Evolutionary conservation across 2,113 vertebrate species (phyloP).

Genomic region (Scalopus aquaticus): DNA sequence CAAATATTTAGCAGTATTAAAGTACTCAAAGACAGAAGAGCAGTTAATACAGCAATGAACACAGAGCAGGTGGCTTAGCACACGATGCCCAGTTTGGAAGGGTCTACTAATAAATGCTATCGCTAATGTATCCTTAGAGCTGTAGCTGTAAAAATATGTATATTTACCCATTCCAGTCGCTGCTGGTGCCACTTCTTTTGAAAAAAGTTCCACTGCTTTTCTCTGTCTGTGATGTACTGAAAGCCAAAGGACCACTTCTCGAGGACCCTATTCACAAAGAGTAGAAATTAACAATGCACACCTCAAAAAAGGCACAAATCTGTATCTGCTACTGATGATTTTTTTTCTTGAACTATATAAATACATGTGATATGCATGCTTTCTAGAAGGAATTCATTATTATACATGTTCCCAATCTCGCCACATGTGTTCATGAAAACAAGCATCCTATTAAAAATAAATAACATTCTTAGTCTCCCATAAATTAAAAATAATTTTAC

Average conservation of each 20-base stretch:
- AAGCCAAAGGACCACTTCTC: constrained; percentile 91
- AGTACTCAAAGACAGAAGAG: background rate
- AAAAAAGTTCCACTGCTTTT: constrained; percentile 90
- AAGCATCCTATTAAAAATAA: constrained; percentile 21
- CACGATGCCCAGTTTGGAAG: background rate
- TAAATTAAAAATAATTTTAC: constrained; percentile 41
- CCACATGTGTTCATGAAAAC: background rate
- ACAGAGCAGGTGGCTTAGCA: background rate
- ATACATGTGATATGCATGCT: background rate
- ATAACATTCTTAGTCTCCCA: background rate
- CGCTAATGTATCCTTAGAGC: background rate
- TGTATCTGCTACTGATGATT: background rate
- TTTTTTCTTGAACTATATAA: background rate
- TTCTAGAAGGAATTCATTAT: background rate
- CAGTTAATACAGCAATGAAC: background rate
- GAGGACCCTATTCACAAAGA: constrained; percentile 80
- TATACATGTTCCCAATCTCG: background rate
- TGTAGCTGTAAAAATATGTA: background rate
- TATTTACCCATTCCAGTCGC: constrained; percentile 92
- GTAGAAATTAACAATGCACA: background rate
- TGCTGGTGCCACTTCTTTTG: constrained; percentile 89
- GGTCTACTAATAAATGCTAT: background rate
- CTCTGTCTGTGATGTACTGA: constrained; percentile 90
- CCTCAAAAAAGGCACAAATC: background rate
- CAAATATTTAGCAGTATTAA: background rate